Conservation (phyloP, 35 echinoderm and acorn worm genomes). For the Ptychodera flava region DNA sequence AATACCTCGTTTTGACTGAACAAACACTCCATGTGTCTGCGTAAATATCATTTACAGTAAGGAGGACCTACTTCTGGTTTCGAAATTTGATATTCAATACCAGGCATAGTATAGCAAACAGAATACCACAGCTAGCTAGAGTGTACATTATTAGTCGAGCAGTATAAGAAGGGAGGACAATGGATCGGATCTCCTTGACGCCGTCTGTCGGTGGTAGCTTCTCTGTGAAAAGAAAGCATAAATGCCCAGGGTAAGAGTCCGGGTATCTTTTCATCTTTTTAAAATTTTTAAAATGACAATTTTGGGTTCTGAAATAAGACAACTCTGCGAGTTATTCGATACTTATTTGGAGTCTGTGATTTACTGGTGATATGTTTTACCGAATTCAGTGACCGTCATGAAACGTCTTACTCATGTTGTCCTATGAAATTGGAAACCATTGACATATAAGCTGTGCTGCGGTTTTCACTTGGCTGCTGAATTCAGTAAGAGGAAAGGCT, state of each 20-base stretch:
- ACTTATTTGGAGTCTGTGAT: neutral
- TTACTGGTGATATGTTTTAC: neutral
- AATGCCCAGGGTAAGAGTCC: neutral
- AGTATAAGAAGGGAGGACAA: neutral
- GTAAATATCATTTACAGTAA: no score
- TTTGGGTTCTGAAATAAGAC: neutral
- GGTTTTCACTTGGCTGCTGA: no score
- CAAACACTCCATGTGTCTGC: neutral
- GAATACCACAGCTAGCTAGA: neutral
- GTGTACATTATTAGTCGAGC: neutral
- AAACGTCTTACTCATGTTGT: no score
- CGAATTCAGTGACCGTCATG: no score
- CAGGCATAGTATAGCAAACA: neutral
- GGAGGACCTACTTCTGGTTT: neutral
- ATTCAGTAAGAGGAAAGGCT: no score
- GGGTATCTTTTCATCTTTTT: no score
- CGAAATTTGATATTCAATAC: neutral
- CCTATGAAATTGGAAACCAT: no score
- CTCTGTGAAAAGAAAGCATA: neutral
- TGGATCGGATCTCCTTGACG: neutral
- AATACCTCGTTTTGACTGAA: no score
- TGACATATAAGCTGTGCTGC: no score
- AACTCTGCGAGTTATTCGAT: neutral
- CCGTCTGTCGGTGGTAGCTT: neutral
- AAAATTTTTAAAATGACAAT: neutral